Evolutionary conservation across 2,888 invertebrate species (phyloP).

Genomic region (Nomada ruficornis): DNA sequence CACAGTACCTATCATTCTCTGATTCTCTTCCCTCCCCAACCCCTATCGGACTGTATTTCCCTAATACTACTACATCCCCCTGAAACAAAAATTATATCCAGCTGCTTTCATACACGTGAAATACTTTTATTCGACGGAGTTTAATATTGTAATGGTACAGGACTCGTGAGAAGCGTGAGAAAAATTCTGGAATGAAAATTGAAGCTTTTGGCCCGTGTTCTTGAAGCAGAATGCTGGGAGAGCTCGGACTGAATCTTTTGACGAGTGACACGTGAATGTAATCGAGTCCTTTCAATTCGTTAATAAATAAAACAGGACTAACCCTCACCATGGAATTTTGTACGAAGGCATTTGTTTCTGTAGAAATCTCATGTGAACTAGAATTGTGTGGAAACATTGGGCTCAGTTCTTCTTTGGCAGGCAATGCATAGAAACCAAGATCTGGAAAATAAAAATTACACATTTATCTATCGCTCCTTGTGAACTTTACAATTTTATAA

Average conservation of each 20-base stretch:
- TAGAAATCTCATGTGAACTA: slow-evolving; percentile 86
- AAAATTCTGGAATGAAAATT: too few species aligned
- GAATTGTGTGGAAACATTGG: slow-evolving; percentile 86
- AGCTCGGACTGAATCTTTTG: too few species aligned
- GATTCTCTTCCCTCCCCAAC: slow-evolving; percentile 83
- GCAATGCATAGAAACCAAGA: slow-evolving; percentile 86
- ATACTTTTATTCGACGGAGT: too few species aligned
- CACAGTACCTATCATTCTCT: slow-evolving; percentile 84
- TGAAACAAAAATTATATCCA: slow-evolving; percentile 62
- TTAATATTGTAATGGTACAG: too few species aligned
- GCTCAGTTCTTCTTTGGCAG: slow-evolving; percentile 86
- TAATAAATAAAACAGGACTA: background rate
- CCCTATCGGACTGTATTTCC: slow-evolving; percentile 84
- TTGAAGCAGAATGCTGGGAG: too few species aligned
- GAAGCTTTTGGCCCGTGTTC: too few species aligned
- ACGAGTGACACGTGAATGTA: too few species aligned
- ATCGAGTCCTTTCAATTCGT: background rate
- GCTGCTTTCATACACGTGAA: too few species aligned
- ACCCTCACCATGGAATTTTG: slow-evolving; percentile 84
- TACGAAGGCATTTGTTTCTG: slow-evolving; percentile 86
- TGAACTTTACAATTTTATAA: too few species aligned
- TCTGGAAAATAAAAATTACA: slow-evolving; percentile 73
- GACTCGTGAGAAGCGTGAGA: too few species aligned
- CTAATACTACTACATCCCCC: slow-evolving; percentile 85
- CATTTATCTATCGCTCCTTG: background rate